Base-by-base conservation (phyloP, 1,140 invertebrate genomes). In the Carcinoscorpius rotundicauda region DNA sequence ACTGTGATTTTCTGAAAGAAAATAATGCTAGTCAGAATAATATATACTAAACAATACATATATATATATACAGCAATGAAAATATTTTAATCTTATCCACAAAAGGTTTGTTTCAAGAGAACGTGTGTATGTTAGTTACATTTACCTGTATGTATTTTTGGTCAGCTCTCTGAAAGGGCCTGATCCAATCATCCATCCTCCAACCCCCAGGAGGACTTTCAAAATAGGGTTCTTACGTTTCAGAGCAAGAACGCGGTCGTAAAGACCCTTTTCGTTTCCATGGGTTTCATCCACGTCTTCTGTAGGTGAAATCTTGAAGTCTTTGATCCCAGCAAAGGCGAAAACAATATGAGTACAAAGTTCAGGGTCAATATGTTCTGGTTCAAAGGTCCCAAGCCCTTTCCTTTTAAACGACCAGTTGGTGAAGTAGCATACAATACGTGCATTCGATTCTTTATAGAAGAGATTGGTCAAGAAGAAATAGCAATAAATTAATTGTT, bases 271-370 rank as follows among this genome's bases (percentile, higher is more conserved):
- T 64, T 76, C 72, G 51, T 69, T 65, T 4, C 70, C 69, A 51
- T 73, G 72, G 8, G 71, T 70, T 2, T 92, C 89, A 69, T 90
- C 87, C 3, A 88, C 87, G 6, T 75, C 72, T 60, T 85, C 86
- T 10, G 82, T 83, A 73, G 89, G 86, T 0, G 85, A 80, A 2
- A 94, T 78, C 74, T 87, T 85, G 76, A 90, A 84, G 71, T 92
- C 88, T 74, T 76, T 72, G 29, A 78, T 71, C 3, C 89, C 89
- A 1, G 91, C 92, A 75, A 97, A 97, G 3, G 93, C 91, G 74
- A 91, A 97, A 49, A 97, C 87, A 11, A 97, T 79, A 76, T 97
- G 93, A 0, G 91, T 96, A 75, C 94, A 98, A 0, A 96, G 84
- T 49, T 70, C 72, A 0, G 91, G 79, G 74, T 96, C 89, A 8